Percentiles rank a stretch among this genome's conserved stretches.
These are phyloP conservation scores for Xanthorhoe designata DNA, from an alignment of 2,888 invertebrate species.

Conservation along the genomic window DNA sequence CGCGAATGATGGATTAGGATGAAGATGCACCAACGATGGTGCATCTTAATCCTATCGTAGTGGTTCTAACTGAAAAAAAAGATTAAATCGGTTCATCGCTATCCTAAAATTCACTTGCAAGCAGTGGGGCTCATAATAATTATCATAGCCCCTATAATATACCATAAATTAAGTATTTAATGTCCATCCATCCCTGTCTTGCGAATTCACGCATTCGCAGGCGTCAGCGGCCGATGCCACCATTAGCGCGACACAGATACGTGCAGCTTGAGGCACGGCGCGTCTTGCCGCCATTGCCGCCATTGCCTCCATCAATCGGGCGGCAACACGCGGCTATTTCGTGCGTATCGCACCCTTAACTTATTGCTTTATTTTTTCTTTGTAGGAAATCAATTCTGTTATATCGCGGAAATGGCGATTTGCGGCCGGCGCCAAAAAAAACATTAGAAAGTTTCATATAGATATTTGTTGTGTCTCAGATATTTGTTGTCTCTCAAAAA, in stretches of 20 bases:
- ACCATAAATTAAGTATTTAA: neutral
- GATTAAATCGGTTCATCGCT: too few species aligned
- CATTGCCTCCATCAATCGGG: constrained; percentile 67
- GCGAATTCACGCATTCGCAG: constrained; percentile 67
- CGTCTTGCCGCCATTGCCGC: constrained; percentile 15
- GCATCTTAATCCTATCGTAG: too few species aligned
- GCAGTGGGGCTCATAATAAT: neutral
- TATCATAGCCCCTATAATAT: neutral
- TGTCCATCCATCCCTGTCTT: constrained; percentile 41
- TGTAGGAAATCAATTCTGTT: constrained; percentile 16
- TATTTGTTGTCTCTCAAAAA: too few species aligned
- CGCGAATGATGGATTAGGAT: too few species aligned
- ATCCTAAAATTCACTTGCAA: too few species aligned
- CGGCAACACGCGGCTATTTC: constrained; percentile 56
- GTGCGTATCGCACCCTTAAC: constrained; percentile 38
- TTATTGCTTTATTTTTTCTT: constrained; percentile 32
- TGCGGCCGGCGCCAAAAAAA: neutral
- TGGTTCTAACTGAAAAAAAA: too few species aligned
- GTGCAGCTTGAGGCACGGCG: constrained; percentile 59
- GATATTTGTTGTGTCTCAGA: too few species aligned
- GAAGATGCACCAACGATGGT: too few species aligned
- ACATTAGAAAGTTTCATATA: too few species aligned
- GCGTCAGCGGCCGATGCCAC: constrained; percentile 63
- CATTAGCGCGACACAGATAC: constrained; percentile 64
- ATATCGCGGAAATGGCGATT: neutral